Evolutionary conservation across 2,113 vertebrate genomes (phyloP).

Genomic region (Lepisosteus osseus): DNA sequence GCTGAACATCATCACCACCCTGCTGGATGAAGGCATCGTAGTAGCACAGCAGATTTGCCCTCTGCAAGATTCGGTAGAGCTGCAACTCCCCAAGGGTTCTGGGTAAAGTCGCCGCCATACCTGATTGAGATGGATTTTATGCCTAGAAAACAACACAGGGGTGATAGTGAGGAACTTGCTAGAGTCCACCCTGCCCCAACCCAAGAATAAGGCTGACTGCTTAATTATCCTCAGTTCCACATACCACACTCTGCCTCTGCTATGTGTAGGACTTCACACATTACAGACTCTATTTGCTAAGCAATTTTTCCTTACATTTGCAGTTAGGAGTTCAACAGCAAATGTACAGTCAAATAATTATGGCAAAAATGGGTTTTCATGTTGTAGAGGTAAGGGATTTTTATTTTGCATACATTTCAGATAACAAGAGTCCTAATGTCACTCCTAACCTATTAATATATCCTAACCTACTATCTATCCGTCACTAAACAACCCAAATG

Average conservation of each 20-base stretch:
- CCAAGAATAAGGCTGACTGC: conserved; percentile 44
- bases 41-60: conserved; percentile 92
- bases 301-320: conserved; percentile 18
- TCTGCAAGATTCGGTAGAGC: conserved; percentile 92
- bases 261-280: conserved; percentile 62
- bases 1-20: conserved; percentile 96
- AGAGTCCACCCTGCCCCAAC: conserved; percentile 27
- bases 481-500: too few relatives aligned
- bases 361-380: too few relatives aligned
- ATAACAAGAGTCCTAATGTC: neutral
- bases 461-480: neutral
- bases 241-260: conserved; percentile 78
- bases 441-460: too few relatives aligned
- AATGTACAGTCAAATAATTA: conserved; percentile 6
- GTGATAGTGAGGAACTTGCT: too few relatives aligned
- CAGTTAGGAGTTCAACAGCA: conserved; percentile 28
- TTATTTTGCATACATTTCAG: too few relatives aligned
- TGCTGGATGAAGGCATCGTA: conserved; percentile 98
- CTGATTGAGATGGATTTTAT: conserved; percentile 41
- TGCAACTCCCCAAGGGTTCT: conserved; percentile 96
- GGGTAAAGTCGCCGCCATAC: conserved; percentile 90
- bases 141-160: neutral
- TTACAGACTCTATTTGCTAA: conserved; percentile 42
- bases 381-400: too few relatives aligned
- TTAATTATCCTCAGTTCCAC: conserved; percentile 60